Conservation (phyloP, 2,797 vertebrate genomes). For the Acomys russatus region DNA sequence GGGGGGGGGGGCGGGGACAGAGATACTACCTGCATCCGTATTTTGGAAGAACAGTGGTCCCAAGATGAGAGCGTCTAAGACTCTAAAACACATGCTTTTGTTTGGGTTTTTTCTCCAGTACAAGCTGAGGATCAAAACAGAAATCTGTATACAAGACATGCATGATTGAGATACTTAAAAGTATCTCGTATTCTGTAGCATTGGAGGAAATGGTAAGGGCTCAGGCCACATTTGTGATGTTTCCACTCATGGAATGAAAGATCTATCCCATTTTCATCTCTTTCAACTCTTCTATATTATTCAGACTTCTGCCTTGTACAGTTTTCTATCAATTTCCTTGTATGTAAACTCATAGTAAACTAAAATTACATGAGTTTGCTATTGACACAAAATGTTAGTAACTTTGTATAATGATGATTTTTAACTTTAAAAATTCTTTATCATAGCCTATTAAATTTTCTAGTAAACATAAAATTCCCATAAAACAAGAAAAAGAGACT, state of each 20-base stretch:
- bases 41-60: background rate
- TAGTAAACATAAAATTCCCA: background rate
- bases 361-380: slow-evolving; percentile 51
- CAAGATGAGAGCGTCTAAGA: background rate
- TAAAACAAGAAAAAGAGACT: background rate
- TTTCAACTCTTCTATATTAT: background rate
- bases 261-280: background rate
- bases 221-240: background rate
- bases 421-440: background rate
- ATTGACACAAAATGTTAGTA: slow-evolving; percentile 30
- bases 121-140: background rate
- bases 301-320: background rate
- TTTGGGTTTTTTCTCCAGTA: background rate
- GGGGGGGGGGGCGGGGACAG: background rate
- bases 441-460: background rate
- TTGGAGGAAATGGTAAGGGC: slow-evolving; percentile 7
- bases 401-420: background rate
- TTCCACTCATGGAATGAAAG: background rate
- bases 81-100: background rate
- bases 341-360: slow-evolving; percentile 50
- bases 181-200: background rate
- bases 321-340: slow-evolving; percentile 50
- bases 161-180: slow-evolving; percentile 8
- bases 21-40: slow-evolving; percentile 20
- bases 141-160: background rate